These are phyloP conservation scores for Microcebus tavaratra DNA, from an alignment of 2,113 vertebrate genomes.

Conservation along the genomic window DNA sequence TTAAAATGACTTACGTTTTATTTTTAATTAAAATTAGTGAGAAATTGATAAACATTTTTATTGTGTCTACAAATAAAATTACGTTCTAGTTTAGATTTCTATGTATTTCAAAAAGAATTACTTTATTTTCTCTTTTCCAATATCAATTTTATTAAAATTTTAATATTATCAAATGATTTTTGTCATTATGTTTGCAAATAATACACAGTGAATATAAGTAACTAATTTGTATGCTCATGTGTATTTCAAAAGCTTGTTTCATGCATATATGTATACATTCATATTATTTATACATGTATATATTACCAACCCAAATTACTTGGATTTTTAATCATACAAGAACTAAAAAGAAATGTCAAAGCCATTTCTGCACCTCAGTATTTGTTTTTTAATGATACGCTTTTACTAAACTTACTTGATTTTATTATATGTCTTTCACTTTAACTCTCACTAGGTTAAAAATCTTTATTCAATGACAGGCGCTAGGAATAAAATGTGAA, in stretches of 20 bases:
- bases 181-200: not conserved
- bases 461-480: not conserved
- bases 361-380: not conserved
- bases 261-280: not conserved
- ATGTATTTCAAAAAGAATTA: not conserved
- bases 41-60: not conserved
- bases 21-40: not conserved
- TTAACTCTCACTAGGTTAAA: not conserved
- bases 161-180: not conserved
- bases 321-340: not conserved
- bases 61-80: not conserved
- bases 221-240: not conserved
- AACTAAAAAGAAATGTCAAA: not conserved
- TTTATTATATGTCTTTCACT: not conserved
- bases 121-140: not conserved
- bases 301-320: not conserved
- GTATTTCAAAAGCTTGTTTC: not conserved
- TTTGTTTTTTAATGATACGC: not conserved
- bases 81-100: not conserved
- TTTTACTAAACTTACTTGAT: not conserved
- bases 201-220: not conserved
- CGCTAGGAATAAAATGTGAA: not conserved
- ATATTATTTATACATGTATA: not conserved
- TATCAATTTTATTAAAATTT: not conserved
- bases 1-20: not conserved